These are phyloP conservation scores for Zhuqinia jingwanae DNA, from an alignment of 2,888 invertebrate genomes.

Conservation along the genomic window DNA sequence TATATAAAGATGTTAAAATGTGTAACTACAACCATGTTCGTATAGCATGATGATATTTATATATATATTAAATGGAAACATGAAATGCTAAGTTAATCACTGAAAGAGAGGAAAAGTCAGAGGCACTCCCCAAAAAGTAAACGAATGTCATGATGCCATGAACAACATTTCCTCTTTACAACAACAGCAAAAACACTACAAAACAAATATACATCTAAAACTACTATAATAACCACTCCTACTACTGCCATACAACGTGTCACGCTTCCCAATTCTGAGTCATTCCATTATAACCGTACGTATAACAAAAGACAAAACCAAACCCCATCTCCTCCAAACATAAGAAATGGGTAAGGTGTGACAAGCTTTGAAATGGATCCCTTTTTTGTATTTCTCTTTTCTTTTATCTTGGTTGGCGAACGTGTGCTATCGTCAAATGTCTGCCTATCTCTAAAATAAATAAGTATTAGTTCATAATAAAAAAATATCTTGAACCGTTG, in stretches of 20 bases:
- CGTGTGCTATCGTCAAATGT: too few relatives aligned
- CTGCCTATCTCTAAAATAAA: too few relatives aligned
- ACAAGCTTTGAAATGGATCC: slow-evolving; percentile 53
- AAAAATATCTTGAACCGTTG: too few relatives aligned
- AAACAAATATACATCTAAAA: too few relatives aligned
- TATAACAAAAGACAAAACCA: neutral
- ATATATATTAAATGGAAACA: neutral
- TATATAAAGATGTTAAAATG: neutral
- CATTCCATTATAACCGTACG: slow-evolving; percentile 31
- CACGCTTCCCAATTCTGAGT: slow-evolving; percentile 40
- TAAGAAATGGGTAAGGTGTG: slow-evolving; percentile 60
- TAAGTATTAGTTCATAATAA: too few relatives aligned
- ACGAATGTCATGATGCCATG: neutral
- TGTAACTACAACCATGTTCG: too few relatives aligned
- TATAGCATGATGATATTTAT: neutral
- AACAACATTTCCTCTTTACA: slow-evolving; percentile 20
- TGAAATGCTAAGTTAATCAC: slow-evolving; percentile 22
- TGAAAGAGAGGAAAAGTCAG: slow-evolving; percentile 31
- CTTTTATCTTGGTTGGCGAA: too few relatives aligned
- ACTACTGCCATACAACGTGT: neutral
- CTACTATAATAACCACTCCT: neutral
- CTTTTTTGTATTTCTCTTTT: slow-evolving; percentile 12
- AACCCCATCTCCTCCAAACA: neutral
- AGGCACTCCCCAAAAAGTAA: neutral
- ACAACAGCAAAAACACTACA: too few relatives aligned